These are phyloP conservation scores for Hoplodrina ambigua DNA, from an alignment of 2,888 invertebrate species.

Conservation along the genomic window DNA sequence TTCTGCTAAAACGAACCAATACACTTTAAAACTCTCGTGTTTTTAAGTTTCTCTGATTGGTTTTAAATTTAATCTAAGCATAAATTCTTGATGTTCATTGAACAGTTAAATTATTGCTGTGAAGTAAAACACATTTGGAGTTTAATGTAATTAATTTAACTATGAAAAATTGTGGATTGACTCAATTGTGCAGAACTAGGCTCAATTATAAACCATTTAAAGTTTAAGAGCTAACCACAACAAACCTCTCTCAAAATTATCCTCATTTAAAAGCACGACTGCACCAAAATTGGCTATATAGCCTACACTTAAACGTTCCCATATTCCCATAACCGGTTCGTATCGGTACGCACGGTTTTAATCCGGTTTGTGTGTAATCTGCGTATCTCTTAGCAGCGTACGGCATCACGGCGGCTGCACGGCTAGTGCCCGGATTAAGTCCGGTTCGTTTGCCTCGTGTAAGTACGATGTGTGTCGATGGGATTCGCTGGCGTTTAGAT, in stretches of 20 bases:
- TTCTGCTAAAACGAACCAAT: no score
- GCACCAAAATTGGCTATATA: conserved; percentile 23
- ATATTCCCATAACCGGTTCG: conserved; percentile 38
- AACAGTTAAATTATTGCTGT: no score
- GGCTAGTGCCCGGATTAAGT: conserved; percentile 57
- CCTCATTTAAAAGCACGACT: not conserved
- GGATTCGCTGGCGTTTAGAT: conserved; percentile 41
- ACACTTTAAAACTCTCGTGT: no score
- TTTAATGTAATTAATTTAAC: no score
- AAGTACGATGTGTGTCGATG: conserved; percentile 48
- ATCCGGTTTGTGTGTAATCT: conserved; percentile 65
- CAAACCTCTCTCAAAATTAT: conserved; percentile 5
- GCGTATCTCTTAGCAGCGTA: conserved; percentile 62
- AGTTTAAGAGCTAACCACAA: not conserved
- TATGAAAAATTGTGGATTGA: no score
- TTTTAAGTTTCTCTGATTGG: no score
- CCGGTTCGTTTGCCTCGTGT: conserved; percentile 58
- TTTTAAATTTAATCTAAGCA: no score
- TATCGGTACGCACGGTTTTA: conserved; percentile 55
- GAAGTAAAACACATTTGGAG: no score
- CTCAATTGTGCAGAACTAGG: no score
- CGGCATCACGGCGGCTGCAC: conserved; percentile 31
- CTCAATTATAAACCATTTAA: not conserved
- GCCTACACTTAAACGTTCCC: conserved; percentile 15
- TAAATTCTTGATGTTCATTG: no score